phyloP scores from a whole-genome alignment of 2,113 vertebrate genomes.

The Dicentrarchus labrax region DNA sequence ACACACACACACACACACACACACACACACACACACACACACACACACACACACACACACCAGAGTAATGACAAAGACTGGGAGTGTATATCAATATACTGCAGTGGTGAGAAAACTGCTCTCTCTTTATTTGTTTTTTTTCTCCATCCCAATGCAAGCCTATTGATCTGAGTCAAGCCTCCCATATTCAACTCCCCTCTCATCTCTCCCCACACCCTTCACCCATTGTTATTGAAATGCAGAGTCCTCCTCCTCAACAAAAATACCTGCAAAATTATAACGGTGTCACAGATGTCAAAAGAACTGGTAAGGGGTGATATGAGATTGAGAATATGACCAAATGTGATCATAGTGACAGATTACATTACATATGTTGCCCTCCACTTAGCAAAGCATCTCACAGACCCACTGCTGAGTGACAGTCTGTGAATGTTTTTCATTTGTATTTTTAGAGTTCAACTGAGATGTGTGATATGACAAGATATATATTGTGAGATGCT shows the following conservation, averaged over 20 bases:
- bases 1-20: conserved; percentile 17
- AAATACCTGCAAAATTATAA: conserved; percentile 14
- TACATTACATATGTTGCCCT: background rate
- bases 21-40: conserved; percentile 23
- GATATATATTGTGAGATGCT: background rate
- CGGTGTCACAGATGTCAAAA: conserved; percentile 4
- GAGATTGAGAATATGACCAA: background rate
- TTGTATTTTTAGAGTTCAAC: background rate
- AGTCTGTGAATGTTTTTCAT: background rate
- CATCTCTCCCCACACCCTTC: conserved; percentile 1
- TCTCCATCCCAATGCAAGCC: conserved; percentile 29
- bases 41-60: conserved; percentile 15
- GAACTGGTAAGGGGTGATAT: background rate
- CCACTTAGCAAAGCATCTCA: background rate
- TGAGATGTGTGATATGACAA: background rate
- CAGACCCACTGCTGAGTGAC: background rate
- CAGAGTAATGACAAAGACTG: conserved; percentile 39
- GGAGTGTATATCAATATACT: conserved; percentile 57
- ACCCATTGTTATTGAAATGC: conserved; percentile 23
- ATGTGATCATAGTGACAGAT: background rate
- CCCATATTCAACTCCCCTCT: conserved; percentile 20
- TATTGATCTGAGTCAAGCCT: conserved; percentile 59
- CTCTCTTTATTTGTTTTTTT: conserved; percentile 35
- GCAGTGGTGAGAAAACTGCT: conserved; percentile 61
- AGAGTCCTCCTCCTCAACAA: conserved; percentile 10